Base-by-base conservation (phyloP, 1,140 invertebrate genomes). In the Diploscapter pachys region DNA sequence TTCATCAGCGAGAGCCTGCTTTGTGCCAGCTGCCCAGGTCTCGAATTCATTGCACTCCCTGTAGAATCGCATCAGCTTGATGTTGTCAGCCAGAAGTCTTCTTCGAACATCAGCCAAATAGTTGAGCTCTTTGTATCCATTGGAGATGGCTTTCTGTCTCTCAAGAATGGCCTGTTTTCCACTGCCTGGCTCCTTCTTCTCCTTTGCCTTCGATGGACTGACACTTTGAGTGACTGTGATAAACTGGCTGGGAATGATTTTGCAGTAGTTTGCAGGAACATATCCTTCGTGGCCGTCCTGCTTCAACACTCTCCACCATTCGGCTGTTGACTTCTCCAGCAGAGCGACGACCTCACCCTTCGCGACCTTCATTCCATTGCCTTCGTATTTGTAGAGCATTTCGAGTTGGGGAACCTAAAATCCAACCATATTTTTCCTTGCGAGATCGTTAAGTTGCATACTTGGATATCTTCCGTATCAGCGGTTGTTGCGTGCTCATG, bases 41-140 rank as follows among this genome's bases (percentile, higher is more conserved):
- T 97, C 95, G 86, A 98, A 96, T 85, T 96, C 94, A 83, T 97
- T 94, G 87, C 95, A 98, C 85, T 98, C 95, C n/a, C 92, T 90
- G 86, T 95, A 95, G 88, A 98, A 98, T 53, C 91, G 63, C 71
- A 72, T 72, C 31, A 98, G 88, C 77, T 92, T 90, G 72, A 96
- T 94, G 0, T 95, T 92, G 86, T 98, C 95, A 80, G 95, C 93
- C 6, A 98, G 88, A 52, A 94, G 89, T 0, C 91, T 90, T 76
- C 92, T 91, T 2, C 95, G 89, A 4, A 82, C 85, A 85, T 89
- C 86, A 57, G 94, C 93, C 73, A 95, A 88, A 79, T 93, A 90
- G 76, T 91, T 89, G 2, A 98, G 89, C 77, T 94, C 90, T 51
- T 89, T 88, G 83, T 95, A 95, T 8, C 91, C 91, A 9, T 89